Evolutionary conservation across 2,888 invertebrate genomes (phyloP).

Genomic region (Aporophyla lueneburgensis): DNA sequence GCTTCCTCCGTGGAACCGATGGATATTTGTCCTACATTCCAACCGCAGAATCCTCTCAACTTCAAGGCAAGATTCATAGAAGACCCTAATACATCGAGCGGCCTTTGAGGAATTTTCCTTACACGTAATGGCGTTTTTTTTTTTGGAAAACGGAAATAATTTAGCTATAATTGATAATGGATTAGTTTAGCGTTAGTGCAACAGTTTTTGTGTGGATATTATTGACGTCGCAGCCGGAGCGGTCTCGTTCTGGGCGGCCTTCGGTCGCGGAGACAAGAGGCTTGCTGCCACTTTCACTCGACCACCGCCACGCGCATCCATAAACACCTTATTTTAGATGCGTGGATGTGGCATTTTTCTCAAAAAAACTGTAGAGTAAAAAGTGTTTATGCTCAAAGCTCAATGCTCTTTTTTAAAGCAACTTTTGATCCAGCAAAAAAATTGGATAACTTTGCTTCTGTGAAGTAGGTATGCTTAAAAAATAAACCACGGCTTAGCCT

Average conservation of each 20-base stretch:
- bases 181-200: constrained; percentile 61
- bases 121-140: constrained; percentile 11
- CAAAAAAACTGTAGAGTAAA: neutral
- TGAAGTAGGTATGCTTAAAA: neutral
- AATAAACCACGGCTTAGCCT: neutral
- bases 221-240: constrained; percentile 75
- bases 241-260: constrained; percentile 85
- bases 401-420: neutral
- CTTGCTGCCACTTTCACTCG: constrained; percentile 89
- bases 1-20: neutral
- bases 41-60: neutral
- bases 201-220: constrained; percentile 79
- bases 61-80: constrained; percentile 3
- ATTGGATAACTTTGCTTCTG: neutral
- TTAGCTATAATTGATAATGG: constrained; percentile 28
- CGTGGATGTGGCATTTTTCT: constrained; percentile 77
- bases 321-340: constrained; percentile 71
- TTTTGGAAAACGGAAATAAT: constrained; percentile 30
- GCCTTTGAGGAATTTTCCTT: constrained; percentile 28
- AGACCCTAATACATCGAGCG: constrained; percentile 7
- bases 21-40: neutral
- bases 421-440: neutral
- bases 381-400: neutral
- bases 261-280: constrained; percentile 83
- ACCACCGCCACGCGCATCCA: constrained; percentile 76